Evolutionary conservation across 1,140 invertebrate genomes (phyloP), one percentile per base, ranked within the genome.

Genomic region (Macrotrachela quadricornifera): DNA sequence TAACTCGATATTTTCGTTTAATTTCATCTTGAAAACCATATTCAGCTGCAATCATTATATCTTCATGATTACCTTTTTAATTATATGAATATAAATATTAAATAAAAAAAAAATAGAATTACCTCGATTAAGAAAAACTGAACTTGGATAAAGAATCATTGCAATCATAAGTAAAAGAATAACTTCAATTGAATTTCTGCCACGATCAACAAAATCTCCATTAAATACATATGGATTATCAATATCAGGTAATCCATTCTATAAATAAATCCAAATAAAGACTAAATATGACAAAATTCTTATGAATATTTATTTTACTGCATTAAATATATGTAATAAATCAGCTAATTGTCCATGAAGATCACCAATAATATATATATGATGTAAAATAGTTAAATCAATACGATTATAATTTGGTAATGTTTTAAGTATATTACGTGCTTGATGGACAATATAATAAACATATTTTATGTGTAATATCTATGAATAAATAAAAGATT

Each of bases 1-100:
- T n/a, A n/a, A n/a, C n/a, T 71, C 78, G 77, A 64, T 87, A 88
- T 68, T 88, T 90, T 47, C 75, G 74, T 63, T 81, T 80, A 30
- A 88, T 77, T 74, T 90, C 85, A 62, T 81, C 79, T 54, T 83
- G 79, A 67, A 90, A 90, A 13, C 85, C 85, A 65, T 88, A 90
- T 64, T 82, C 79, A 51, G 81, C 74, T 72, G 87, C 88, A 81
- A 90, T 86, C 43, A 85, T 80, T 58, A 83, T 79, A 66, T 55
- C 54, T 46, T 55, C 54, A 37, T 55, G 54, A 37, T 55, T 55
- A n/a, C n/a, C n/a, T n/a, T n/a, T n/a, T n/a, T 16, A 46, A 18
- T 30, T 0, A 40, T 21, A 17, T 44, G 43, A 42, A 42, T n/a
- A 47, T 53, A 46, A 40, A 40, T 48, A 12, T 44, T 44, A 46